These are phyloP conservation scores for Thecophora atra DNA, from an alignment of 2,888 invertebrate species.

Conservation along the genomic window DNA sequence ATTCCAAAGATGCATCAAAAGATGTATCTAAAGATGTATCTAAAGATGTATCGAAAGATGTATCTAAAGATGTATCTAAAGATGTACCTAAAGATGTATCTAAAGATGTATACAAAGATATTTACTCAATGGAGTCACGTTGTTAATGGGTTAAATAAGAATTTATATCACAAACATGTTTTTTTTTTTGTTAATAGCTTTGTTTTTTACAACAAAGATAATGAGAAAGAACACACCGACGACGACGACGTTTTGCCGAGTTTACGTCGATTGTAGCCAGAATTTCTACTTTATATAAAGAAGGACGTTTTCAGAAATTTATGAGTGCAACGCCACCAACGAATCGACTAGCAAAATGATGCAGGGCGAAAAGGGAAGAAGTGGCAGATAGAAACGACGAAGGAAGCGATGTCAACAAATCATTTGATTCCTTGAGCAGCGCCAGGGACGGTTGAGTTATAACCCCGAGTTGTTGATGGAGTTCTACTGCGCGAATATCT, in stretches of 20 bases:
- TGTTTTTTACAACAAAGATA: neutral
- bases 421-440: slow-evolving; percentile 22
- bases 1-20: too few relatives aligned
- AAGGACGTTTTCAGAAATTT: slow-evolving; percentile 8
- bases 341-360: neutral
- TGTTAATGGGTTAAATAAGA: neutral
- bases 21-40: too few relatives aligned
- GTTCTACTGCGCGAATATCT: neutral
- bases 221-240: too few relatives aligned
- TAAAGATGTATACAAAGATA: too few relatives aligned
- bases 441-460: neutral
- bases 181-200: neutral
- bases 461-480: too few relatives aligned
- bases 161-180: neutral
- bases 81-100: too few relatives aligned
- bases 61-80: too few relatives aligned
- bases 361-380: neutral
- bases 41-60: too few relatives aligned
- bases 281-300: slow-evolving; percentile 20
- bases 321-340: slow-evolving; percentile 22
- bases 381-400: neutral
- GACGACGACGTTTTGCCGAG: neutral
- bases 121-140: neutral
- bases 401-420: slow-evolving; percentile 25
- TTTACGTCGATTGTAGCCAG: slow-evolving; percentile 3